Evolutionary conservation across 30 jellyfish, hydroid and myxozoan species (phyloP), one percentile per base, ranked within the genome.

Genomic region (Sanderia malayensis): DNA sequence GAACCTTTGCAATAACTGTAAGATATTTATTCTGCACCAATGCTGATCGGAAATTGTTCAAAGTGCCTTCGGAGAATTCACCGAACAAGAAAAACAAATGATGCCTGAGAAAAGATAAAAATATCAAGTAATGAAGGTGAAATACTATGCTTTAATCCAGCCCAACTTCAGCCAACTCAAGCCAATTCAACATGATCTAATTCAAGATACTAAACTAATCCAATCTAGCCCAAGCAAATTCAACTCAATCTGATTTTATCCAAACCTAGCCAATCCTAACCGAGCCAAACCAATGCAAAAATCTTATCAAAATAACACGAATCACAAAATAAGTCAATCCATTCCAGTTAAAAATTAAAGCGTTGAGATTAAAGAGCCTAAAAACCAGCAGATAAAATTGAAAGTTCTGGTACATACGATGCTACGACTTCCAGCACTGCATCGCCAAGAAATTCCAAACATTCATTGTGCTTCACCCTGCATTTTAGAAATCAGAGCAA

Each of bases 361-460:
- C 55, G 15, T 55, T 55, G 20, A 4, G 9, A 61, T 17, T 8
- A 10, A 61, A 6, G 15, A 7, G 74, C 29, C 26, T 0, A 2
- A 20, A 0, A n/a, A 21, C 6, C 28, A 24, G 30, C 26, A 44
- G 19, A 2, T 46, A 23, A 68, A 2, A 68, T 46, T 8, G 32
- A 29, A 62, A 2, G 19, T 17, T 1, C 7, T 41, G 31, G 9
- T 41, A 65, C 80, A 60, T 19, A 90, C 98, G 95, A 68, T 10
- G 82, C 30, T 31, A 83, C 41, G 61, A 84, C 52, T 24, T 90
- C 98, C 19, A 90, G 71, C n/a, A 90, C 89, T 33, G 98, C 95
- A 83, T 90, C 98, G 23, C 98, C 98, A 10, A 90, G 96, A 58
- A 90, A 90, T 27, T 90, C 98, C 79, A 90, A 29, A 47, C 92